These are phyloP conservation scores for Perodicticus potto DNA, from an alignment of 2,797 vertebrate genomes.

Conservation along the genomic window DNA sequence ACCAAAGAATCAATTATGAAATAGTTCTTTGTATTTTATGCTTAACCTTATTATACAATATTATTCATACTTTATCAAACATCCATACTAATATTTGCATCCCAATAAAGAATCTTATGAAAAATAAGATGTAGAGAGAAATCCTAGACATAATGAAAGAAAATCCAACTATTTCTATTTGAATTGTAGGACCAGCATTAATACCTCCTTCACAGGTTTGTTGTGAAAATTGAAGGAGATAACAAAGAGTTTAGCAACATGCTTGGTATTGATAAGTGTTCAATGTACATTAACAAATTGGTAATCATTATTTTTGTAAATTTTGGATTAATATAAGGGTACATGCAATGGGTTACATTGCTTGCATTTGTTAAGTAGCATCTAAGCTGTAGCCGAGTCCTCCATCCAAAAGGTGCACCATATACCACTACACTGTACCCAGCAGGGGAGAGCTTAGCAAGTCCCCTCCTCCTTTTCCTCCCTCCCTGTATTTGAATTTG, in stretches of 20 bases:
- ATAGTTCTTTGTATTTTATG: not conserved
- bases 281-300: not conserved
- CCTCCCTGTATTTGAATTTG: too few species aligned
- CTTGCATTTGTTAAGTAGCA: too few species aligned
- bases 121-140: not conserved
- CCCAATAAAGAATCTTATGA: not conserved
- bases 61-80: constrained; percentile 28
- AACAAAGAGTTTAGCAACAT: not conserved
- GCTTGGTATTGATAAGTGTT: not conserved
- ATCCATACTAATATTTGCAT: not conserved
- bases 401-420: too few species aligned
- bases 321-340: too few species aligned
- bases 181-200: not conserved
- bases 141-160: not conserved
- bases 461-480: too few species aligned
- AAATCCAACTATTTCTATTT: not conserved
- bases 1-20: constrained; percentile 4
- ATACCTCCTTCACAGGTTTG: not conserved
- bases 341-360: too few species aligned
- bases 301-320: too few species aligned
- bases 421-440: too few species aligned
- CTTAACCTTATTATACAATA: not conserved
- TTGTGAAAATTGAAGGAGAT: not conserved
- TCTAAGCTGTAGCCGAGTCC: too few species aligned
- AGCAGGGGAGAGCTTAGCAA: too few species aligned